Percentiles rank a stretch among this genome's conserved stretches.
phyloP scores from a whole-genome alignment of 1,140 invertebrate species.

The Oncopodura yosiiana region DNA sequence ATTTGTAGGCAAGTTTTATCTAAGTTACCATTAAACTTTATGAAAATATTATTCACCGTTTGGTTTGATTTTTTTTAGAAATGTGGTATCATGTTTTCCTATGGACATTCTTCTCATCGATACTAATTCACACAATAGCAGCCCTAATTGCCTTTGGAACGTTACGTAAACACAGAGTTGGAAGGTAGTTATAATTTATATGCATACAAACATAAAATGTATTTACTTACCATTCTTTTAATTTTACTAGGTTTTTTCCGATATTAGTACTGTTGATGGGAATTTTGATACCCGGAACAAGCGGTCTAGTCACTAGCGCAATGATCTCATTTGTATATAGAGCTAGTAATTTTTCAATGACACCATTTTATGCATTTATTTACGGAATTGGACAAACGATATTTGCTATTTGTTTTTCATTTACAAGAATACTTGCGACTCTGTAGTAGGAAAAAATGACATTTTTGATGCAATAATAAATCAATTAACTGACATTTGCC shows the following conservation, averaged over 20 bases:
- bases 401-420: slow-evolving; percentile 73
- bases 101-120: slow-evolving; percentile 85
- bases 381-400: slow-evolving; percentile 92
- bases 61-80: slow-evolving; percentile 48
- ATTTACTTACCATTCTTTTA: neutral
- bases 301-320: slow-evolving; percentile 79
- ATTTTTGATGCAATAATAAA: too few species aligned
- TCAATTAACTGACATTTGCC: neutral
- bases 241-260: slow-evolving; percentile 59
- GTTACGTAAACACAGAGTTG: slow-evolving; percentile 82
- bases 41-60: slow-evolving; percentile 1
- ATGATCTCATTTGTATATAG: slow-evolving; percentile 87
- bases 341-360: slow-evolving; percentile 76
- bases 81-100: slow-evolving; percentile 95
- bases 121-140: slow-evolving; percentile 81
- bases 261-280: slow-evolving; percentile 79
- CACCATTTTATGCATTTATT: slow-evolving; percentile 75
- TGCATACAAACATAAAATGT: neutral
- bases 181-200: slow-evolving; percentile 48
- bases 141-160: slow-evolving; percentile 81
- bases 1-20: slow-evolving; percentile 40
- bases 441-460: slow-evolving; percentile 49
- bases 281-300: slow-evolving; percentile 69
- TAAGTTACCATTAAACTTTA: neutral
- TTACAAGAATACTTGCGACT: slow-evolving; percentile 83